Conservation (phyloP, 2,797 vertebrate species). For the Mionectes olivaceus region DNA sequence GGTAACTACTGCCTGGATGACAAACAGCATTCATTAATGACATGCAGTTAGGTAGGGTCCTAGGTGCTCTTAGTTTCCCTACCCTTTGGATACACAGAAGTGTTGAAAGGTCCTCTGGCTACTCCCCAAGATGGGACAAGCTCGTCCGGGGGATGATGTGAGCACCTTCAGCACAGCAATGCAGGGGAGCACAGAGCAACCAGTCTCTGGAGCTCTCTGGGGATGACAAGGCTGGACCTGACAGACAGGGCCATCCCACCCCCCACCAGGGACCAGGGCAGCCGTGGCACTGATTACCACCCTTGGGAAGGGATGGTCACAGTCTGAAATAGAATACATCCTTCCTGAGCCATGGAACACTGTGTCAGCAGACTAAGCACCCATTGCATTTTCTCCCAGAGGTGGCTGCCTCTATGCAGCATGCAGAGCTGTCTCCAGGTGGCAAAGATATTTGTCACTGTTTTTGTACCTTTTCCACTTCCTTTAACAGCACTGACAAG, state of each 20-base stretch:
- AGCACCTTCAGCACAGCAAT: background rate
- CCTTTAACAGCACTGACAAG: background rate
- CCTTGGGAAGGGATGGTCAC: background rate
- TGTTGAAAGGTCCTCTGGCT: background rate
- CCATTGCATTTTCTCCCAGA: accelerated
- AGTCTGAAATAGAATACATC: background rate
- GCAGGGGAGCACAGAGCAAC: background rate
- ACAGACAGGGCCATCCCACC: background rate
- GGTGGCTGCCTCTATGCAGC: background rate
- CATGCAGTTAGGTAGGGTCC: background rate
- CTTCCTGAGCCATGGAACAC: background rate
- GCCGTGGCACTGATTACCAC: background rate
- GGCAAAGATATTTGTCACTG: background rate
- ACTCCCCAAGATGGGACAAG: background rate
- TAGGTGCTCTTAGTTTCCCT: background rate
- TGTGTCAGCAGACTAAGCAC: background rate
- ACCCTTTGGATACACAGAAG: background rate
- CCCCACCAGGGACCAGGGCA: background rate
- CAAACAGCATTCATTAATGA: background rate
- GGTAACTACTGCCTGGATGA: background rate
- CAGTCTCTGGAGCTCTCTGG: background rate
- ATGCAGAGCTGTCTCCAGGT: background rate
- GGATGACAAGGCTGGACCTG: background rate
- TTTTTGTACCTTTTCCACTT: background rate
- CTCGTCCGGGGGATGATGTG: background rate